Conservation (phyloP, 1,140 invertebrate species). For the Oncopeltus fasciatus region DNA sequence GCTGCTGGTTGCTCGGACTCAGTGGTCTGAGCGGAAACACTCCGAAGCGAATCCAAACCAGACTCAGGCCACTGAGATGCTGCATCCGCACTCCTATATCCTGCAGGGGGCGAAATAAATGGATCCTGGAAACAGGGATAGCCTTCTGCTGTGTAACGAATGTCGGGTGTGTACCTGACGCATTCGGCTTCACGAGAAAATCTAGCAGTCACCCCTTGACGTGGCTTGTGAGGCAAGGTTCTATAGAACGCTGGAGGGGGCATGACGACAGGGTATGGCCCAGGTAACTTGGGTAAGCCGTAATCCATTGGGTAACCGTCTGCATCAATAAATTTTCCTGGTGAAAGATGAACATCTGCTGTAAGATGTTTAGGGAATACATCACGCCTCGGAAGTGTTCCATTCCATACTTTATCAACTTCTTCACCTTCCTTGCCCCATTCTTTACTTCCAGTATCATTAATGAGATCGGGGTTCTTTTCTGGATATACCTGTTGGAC, state of each 20-base stretch:
- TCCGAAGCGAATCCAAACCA: constrained; percentile 17
- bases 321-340: constrained; percentile 49
- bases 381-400: constrained; percentile 20
- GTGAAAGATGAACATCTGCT: constrained; percentile 50
- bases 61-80: constrained; percentile 23
- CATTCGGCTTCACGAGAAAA: constrained; percentile 54
- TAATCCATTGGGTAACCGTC: constrained; percentile 68
- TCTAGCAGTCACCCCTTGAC: constrained; percentile 42
- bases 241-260: constrained; percentile 42
- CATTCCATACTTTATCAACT: constrained; percentile 20
- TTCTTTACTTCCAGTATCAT: constrained; percentile 52
- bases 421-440: constrained; percentile 31
- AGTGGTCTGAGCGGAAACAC: constrained; percentile 24
- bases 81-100: constrained; percentile 37
- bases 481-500: constrained; percentile 36
- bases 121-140: constrained; percentile 36
- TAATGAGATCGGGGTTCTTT: constrained; percentile 60
- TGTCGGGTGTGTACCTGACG: constrained; percentile 39
- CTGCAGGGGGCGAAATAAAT: constrained; percentile 52
- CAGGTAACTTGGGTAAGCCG: constrained; percentile 46
- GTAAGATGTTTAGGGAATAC: constrained; percentile 35
- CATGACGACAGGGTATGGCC: constrained; percentile 29
- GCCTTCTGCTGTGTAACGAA: constrained; percentile 62
- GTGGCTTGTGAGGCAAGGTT: constrained; percentile 49
- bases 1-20: constrained; percentile 7